Evolutionary conservation across 1,140 invertebrate species (phyloP).

Genomic region (Drosophila kikkawai): DNA sequence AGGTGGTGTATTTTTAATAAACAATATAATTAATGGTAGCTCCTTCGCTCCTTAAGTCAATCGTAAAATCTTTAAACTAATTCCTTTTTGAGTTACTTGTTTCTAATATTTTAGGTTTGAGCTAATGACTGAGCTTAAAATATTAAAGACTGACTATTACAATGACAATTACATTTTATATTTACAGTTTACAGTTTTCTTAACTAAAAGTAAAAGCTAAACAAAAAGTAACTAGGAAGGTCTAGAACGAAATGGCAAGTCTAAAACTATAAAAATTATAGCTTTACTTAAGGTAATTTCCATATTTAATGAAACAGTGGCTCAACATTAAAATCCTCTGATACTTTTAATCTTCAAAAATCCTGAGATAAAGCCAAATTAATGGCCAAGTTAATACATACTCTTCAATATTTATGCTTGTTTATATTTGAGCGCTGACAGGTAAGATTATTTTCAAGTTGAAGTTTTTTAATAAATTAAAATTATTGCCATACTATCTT

Average conservation of each 20-base stretch:
- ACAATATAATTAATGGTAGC: too few relatives aligned
- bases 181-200: too few relatives aligned
- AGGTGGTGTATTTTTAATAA: too few relatives aligned
- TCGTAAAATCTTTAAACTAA: not conserved
- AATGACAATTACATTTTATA: not conserved
- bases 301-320: not conserved
- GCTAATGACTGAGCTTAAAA: not conserved
- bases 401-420: not conserved
- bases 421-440: not conserved
- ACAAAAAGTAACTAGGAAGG: not conserved
- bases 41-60: not conserved
- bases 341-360: not conserved
- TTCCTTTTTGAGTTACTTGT: not conserved
- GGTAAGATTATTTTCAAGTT: conserved; percentile 1
- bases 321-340: not conserved
- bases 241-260: not conserved
- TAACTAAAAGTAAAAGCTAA: too few relatives aligned
- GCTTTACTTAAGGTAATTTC: not conserved
- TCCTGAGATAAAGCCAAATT: not conserved
- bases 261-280: not conserved
- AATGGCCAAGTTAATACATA: conserved; percentile 4
- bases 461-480: not conserved
- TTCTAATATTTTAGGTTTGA: not conserved
- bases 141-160: not conserved
- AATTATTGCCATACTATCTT: not conserved